Conservation (phyloP, 2,113 vertebrate genomes). For the Symphodus melops region DNA sequence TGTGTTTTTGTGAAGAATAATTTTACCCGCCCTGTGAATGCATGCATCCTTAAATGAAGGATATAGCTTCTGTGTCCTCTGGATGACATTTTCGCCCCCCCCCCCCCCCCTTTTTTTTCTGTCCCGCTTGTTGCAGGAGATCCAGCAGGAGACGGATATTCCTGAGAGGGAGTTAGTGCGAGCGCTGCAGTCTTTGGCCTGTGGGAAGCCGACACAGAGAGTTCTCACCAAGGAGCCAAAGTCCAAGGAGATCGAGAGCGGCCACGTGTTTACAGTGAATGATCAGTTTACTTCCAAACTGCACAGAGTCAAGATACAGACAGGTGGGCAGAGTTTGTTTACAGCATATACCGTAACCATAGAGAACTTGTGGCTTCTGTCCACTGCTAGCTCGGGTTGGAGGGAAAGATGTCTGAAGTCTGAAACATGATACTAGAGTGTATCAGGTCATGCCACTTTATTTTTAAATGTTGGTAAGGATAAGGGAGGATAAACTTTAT, state of each 20-base stretch:
- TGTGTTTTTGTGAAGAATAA: neutral
- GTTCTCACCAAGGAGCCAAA: conserved; percentile 98
- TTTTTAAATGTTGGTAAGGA: neutral
- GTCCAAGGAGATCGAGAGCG: conserved; percentile 97
- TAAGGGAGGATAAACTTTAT: too few relatives aligned
- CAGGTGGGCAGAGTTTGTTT: conserved; percentile 82
- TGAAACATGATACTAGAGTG: neutral
- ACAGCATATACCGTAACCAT: neutral
- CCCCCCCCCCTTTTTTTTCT: too few relatives aligned
- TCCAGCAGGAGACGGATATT: conserved; percentile 98
- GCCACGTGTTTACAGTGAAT: conserved; percentile 97
- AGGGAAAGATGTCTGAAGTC: neutral
- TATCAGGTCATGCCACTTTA: neutral
- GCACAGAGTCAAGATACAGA: conserved; percentile 99
- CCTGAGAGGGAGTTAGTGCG: conserved; percentile 95
- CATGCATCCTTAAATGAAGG: neutral
- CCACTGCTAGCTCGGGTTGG: neutral
- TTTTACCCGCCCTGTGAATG: neutral
- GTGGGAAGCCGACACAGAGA: conserved; percentile 95
- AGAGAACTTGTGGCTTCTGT: neutral
- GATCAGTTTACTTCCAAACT: conserved; percentile 98
- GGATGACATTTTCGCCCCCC: neutral
- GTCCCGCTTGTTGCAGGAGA: conserved; percentile 90
- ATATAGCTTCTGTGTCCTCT: neutral
- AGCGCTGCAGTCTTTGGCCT: conserved; percentile 95